phyloP scores from a whole-genome alignment of 2,797 vertebrate species.

The Myotis findleyi region DNA sequence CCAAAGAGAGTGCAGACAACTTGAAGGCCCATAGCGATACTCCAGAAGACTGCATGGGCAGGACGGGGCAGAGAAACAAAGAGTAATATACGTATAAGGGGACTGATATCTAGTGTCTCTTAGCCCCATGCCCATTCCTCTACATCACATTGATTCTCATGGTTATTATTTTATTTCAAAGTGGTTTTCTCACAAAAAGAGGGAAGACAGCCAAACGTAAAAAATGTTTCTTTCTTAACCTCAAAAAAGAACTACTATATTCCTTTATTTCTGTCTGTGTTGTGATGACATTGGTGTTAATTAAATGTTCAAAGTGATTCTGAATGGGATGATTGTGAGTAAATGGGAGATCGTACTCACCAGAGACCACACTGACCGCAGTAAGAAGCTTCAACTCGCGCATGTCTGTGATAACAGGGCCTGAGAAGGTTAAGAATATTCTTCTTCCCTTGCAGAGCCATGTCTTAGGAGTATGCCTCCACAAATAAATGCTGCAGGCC shows the following conservation, averaged over 20 bases:
- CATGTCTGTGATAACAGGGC: background rate
- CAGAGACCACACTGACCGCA: background rate
- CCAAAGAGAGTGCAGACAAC: background rate
- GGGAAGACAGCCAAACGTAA: background rate
- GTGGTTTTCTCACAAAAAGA: background rate
- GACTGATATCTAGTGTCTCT: background rate
- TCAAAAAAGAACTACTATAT: background rate
- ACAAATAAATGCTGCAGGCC: constrained; percentile 20
- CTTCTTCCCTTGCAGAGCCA: constrained; percentile 12
- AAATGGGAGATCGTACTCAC: background rate
- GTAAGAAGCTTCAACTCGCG: background rate
- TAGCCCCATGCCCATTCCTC: background rate
- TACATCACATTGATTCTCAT: background rate
- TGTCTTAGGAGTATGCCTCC: background rate
- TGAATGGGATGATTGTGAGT: background rate
- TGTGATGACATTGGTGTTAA: background rate
- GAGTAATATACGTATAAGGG: background rate
- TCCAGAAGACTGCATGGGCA: background rate
- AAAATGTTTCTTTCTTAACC: constrained; percentile 30
- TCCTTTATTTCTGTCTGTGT: background rate
- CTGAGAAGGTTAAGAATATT: constrained; percentile 42
- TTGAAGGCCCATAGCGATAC: background rate
- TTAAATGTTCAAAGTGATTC: background rate
- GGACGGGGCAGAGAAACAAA: background rate
- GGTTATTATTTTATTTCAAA: constrained; percentile 43